Conservation (phyloP, 2,797 vertebrate species). For the Xiphorhynchus erythropygius region DNA sequence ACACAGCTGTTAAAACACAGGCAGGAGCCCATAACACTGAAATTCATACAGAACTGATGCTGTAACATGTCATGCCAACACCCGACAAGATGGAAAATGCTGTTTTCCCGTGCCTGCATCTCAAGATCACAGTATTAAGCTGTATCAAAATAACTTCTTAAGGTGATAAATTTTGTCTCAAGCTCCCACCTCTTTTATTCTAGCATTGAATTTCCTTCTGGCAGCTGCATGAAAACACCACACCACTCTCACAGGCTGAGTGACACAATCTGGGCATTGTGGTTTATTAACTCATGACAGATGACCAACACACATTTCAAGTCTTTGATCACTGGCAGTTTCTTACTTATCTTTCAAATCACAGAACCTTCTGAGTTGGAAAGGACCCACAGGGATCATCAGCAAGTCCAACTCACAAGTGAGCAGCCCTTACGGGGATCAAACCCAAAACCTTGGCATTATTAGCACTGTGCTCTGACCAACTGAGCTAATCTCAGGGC, state of each 20-base stretch:
- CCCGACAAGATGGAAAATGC: not conserved
- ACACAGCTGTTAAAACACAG: not conserved
- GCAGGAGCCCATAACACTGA: not conserved
- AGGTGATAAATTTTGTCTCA: not conserved
- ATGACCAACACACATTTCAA: not conserved
- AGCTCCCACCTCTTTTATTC: not conserved
- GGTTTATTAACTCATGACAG: not conserved
- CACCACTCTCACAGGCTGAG: not conserved
- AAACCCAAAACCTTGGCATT: not conserved
- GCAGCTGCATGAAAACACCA: constrained; percentile 8
- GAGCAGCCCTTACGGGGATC: not conserved
- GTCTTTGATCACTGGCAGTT: constrained; percentile 17
- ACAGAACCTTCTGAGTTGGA: not conserved
- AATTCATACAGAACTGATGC: not conserved
- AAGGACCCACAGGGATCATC: not conserved
- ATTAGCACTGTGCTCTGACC: not conserved
- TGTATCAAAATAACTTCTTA: constrained; percentile 1
- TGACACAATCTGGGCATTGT: not conserved
- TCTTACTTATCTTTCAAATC: not conserved
- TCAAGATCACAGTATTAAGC: not conserved
- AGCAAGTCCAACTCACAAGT: not conserved
- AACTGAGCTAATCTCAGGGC: not conserved
- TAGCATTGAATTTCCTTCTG: constrained; percentile 21
- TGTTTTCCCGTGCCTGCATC: not conserved
- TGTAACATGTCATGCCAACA: not conserved